These are phyloP conservation scores for Trematocara unimaculatum DNA, from an alignment of 2,113 vertebrate genomes.

Conservation along the genomic window DNA sequence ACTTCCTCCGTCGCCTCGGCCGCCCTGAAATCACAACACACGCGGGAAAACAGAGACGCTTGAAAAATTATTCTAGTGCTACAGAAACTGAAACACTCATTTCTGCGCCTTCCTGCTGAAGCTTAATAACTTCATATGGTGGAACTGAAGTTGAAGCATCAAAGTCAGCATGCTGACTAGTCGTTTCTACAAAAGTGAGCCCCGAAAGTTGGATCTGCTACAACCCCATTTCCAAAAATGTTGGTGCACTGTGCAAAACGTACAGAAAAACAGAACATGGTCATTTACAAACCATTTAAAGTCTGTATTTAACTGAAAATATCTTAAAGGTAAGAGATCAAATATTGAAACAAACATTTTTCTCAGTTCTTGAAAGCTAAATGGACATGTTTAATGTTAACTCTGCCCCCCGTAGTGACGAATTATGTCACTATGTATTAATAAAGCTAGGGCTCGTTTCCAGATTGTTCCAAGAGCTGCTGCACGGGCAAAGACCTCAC, in stretches of 20 bases:
- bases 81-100: background rate
- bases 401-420: fast-evolving
- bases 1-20: constrained; percentile 93
- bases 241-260: background rate
- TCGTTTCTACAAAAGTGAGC: background rate
- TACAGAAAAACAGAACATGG: background rate
- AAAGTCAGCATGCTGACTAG: background rate
- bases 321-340: background rate
- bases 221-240: background rate
- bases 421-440: background rate
- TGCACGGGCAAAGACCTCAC: background rate
- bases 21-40: constrained; percentile 68
- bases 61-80: background rate
- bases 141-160: background rate
- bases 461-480: background rate
- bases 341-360: fast-evolving
- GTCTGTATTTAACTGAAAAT: background rate
- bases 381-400: background rate
- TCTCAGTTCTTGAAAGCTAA: fast-evolving
- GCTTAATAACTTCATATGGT: background rate
- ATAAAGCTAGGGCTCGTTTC: background rate
- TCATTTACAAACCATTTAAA: background rate
- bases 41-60: background rate
- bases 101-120: fast-evolving
- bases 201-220: background rate